Evolutionary conservation across 2,888 invertebrate genomes (phyloP), one percentile per base, ranked within the genome.

Genomic region (Loripinus fragilis): DNA sequence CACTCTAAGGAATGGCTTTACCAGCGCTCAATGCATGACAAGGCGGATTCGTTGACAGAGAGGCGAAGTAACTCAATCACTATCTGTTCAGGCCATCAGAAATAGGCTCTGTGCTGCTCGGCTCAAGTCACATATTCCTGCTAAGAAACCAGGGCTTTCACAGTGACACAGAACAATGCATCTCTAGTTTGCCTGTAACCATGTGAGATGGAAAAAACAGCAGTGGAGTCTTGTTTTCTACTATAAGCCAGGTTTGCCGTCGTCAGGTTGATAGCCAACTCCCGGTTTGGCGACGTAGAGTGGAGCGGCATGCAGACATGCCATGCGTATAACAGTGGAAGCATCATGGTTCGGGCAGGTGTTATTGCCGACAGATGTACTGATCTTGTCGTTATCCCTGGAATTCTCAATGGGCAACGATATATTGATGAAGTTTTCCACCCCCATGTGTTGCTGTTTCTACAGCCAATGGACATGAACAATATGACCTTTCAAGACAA

Each of bases 41-140:
- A 48, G 7, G 48, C 48, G 48, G 48, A 48, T 48, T 48, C 52
- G 25, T 8, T 15, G 25, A n/a, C 52, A 52, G 12, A 8, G 52
- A 52, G 52, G 23, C 52, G 5, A 23, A 45, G n/a, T n/a, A n/a
- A n/a, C n/a, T n/a, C n/a, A n/a, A n/a, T 20, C 45, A 2, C 23
- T 52, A 15, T 52, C 52, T 52, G 52, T 52, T 52, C 52, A 52
- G 12, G 25, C 52, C 52, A 52, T 25, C 52, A 2, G 52, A 25
- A 52, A 25, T n/a, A 23, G 52, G 12, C 2, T 52, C 25, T 25
- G 25, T 52, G 52, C 52, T 52, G 52, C 52, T n/a, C 25, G 25
- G 52, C 52, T 52, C 25, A 25, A 52, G 52, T 52, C 52, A n/a
- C 52, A 25, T 52, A 25, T 52, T 52, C 52, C 52, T 52, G 25